Evolutionary conservation across 2,888 invertebrate species (phyloP).

Genomic region (Hipparchia sbordonii): DNA sequence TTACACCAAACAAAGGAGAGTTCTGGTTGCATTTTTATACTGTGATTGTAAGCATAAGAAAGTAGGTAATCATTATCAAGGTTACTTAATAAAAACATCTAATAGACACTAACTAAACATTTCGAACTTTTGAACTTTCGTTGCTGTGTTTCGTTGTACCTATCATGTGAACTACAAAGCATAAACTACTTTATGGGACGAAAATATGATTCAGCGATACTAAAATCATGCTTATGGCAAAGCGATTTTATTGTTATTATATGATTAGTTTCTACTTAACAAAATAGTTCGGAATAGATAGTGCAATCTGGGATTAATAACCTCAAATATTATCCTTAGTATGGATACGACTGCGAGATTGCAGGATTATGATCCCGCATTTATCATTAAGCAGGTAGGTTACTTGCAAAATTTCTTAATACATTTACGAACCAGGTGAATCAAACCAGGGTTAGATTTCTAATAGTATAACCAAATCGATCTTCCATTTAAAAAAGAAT

Average conservation of each 20-base stretch:
- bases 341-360: too few relatives aligned
- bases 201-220: not conserved
- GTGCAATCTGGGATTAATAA: too few relatives aligned
- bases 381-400: too few relatives aligned
- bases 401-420: too few relatives aligned
- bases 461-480: not conserved
- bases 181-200: not conserved
- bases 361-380: too few relatives aligned
- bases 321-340: too few relatives aligned
- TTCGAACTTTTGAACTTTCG: not conserved
- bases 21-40: conserved; percentile 7
- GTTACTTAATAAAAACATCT: not conserved
- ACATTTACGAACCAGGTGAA: too few relatives aligned
- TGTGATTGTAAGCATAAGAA: not conserved
- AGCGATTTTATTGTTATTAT: not conserved
- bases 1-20: not conserved
- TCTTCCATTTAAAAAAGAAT: too few relatives aligned
- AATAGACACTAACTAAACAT: not conserved
- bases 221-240: not conserved
- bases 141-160: too few relatives aligned
- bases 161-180: not conserved
- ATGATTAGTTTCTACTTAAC: not conserved
- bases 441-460: too few relatives aligned
- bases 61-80: not conserved
- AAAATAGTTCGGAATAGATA: too few relatives aligned